Conservation (phyloP, 2,888 invertebrate genomes). For the Achlya flavicornis region DNA sequence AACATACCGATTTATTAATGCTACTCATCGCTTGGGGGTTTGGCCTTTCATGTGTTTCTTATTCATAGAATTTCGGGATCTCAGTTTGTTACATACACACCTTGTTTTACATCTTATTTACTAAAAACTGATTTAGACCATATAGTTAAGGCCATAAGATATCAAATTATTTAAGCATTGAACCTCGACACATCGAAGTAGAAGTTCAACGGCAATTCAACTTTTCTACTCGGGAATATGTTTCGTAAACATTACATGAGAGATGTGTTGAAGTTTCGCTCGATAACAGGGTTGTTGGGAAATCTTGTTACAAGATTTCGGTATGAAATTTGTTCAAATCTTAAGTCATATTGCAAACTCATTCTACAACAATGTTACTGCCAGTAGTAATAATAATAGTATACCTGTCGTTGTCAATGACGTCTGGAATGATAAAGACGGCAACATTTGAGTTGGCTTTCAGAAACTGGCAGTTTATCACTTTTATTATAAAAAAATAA, state of each 20-base stretch:
- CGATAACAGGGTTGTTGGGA: not conserved
- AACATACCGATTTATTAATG: no score
- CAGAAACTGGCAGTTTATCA: no score
- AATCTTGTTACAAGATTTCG: no score
- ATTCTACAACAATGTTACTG: no score
- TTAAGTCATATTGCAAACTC: not conserved
- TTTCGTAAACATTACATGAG: constrained; percentile 34
- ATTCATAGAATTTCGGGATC: no score
- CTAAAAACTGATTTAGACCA: constrained; percentile 16
- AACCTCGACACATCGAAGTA: not conserved
- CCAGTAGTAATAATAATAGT: no score
- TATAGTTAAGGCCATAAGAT: not conserved
- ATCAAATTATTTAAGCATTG: no score
- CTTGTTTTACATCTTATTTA: not conserved
- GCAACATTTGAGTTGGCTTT: no score
- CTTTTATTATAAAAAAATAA: no score
- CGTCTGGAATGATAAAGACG: no score
- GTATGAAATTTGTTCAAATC: not conserved
- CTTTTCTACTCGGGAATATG: constrained; percentile 50
- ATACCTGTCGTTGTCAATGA: no score
- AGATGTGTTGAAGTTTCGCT: not conserved
- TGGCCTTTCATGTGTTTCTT: constrained; percentile 41
- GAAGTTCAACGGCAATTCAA: constrained; percentile 50
- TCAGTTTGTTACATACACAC: constrained; percentile 35
- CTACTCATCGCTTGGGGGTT: no score